Percentiles rank a stretch among this genome's conserved stretches.
Conservation (phyloP, 2,113 vertebrate species). For the Halcyon senegalensis region DNA sequence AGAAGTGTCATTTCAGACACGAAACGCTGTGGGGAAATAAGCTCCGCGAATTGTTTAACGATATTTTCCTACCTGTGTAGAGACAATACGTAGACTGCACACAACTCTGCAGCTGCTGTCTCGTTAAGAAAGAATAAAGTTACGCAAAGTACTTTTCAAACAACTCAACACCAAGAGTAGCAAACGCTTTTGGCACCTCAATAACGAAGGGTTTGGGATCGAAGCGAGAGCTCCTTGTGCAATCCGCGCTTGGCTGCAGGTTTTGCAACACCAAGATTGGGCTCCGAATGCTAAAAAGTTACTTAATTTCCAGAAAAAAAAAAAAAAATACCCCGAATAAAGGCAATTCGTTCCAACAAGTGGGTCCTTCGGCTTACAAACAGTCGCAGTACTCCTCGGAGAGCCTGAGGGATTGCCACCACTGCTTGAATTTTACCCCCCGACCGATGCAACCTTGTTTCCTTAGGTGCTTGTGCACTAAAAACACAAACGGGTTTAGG, state of each 20-base stretch:
- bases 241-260: background rate
- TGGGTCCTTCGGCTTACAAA: fast-evolving
- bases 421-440: background rate
- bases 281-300: background rate
- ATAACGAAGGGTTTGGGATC: background rate
- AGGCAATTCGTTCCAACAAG: background rate
- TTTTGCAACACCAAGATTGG: background rate
- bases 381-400: background rate
- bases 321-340: background rate
- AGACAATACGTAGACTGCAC: background rate
- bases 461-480: background rate
- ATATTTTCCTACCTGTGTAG: background rate
- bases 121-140: background rate
- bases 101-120: background rate
- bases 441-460: fast-evolving
- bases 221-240: background rate
- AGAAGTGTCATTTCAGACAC: background rate
- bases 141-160: background rate
- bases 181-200: background rate
- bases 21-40: background rate
- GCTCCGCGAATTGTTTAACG: background rate
- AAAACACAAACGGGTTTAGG: fast-evolving
- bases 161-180: background rate
- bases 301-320: background rate
- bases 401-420: background rate